Evolutionary conservation across 2,797 vertebrate genomes (phyloP), one percentile per base, ranked within the genome.

Genomic region (Cyprinella venusta): DNA sequence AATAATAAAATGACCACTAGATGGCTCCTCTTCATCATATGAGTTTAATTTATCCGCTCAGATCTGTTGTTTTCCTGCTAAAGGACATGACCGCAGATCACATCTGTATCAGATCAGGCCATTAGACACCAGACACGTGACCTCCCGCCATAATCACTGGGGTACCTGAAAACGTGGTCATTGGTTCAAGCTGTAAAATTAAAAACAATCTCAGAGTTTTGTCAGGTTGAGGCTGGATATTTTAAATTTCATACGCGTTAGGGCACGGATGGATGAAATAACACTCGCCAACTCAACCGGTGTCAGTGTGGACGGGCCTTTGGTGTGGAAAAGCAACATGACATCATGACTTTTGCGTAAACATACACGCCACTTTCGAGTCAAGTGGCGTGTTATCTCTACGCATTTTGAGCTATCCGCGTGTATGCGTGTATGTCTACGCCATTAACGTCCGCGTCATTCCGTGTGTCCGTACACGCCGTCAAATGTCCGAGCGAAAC

Each of bases 21-120:
- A 72, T 81, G 79, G 67, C 68, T 72, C 40, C 19, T 61, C 19
- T 71, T 33, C 5, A 36, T 71, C 38, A 61, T 71, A 21, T 72
- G 68, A 68, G 30, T 50, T 59, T 50, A 33, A 59, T 81, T 45
- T 36, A 15, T 48, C 18, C 2, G 8, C 78, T 80, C 33, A 13
- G 3, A 42, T 36, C 5, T 78, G 76, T n/a, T 45, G 42, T 48
- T 48, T 8, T 8, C 42, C 4, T 33, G 6, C 8, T 68, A 5
- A 54, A 68, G 64, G 77, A 50, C 33, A 4, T 21, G 65, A 26
- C 8, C 10, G 16, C 64, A 26, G 48, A 79, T 56, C 65, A 48
- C 79, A 81, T 40, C 68, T 72, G 68, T 45, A n/a, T 72, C 24
- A 50, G 2, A 72, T 72, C 38, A 45, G 48, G 15, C 63, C 10